Evolutionary conservation across 2,113 vertebrate species (phyloP), one percentile per base, ranked within the genome.

Genomic region (Globicephala melas): DNA sequence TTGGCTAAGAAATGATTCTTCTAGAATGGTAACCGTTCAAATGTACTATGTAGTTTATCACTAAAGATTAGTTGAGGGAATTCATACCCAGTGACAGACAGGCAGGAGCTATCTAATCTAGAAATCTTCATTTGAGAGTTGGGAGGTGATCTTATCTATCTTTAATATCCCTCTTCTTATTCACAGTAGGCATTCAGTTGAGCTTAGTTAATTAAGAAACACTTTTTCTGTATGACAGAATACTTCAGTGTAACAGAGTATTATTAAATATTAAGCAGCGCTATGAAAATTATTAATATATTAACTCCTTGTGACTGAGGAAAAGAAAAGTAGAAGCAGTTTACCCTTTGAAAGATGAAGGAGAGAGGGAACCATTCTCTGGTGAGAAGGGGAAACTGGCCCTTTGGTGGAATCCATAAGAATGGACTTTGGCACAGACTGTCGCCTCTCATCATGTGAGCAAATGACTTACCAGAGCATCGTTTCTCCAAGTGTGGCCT

Each of bases 301-400:
- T 88, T 33, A 93, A 63, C 9, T 86, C 31, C 20, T 60, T 44
- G 6, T 36, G 11, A 44, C 31, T 67, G 12, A 94, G 50, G 47
- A 94, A 86, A 95, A 92, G 47, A 94, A 82, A 95, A 92, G 28
- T 60, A n/a, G 67, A 53, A 71, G 15, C 9, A 9, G 13, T 55
- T n/a, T 68, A 47, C 3, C 5, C 41, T 76, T 83, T 89, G 65
- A 76, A 63, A 94, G 63, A 89, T 41, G 10, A 18, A 23, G 6
- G n/a, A 60, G 0, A 18, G 12, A 63, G 41, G 6, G 18, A 89
- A 5, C 1, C 8, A 41, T 62, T 62, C 31, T 60, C 25, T 80
- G 9, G 0, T 31, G 1, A 28, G 36, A 83, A 47, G 17, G 8
- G 7, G 9, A 89, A 26, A 31, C 26, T 26, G 33, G 18, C 2